Evolutionary conservation across 2,113 vertebrate genomes (phyloP), one percentile per base, ranked within the genome.

Genomic region (Periophthalmus modestus): DNA sequence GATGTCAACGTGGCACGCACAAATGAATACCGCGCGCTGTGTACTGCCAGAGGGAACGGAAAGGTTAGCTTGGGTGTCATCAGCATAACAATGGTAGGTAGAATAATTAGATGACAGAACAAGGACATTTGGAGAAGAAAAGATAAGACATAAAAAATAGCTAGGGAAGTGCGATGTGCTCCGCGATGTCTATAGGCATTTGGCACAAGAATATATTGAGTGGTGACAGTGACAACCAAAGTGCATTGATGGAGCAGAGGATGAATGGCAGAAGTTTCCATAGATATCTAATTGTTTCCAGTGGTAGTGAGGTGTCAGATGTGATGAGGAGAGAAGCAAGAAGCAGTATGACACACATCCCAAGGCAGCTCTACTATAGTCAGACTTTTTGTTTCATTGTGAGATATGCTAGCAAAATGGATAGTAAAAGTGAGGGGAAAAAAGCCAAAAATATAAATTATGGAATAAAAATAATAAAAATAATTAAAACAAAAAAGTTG

Each of bases 41-140:
- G 62, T 71, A 77, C 63, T 67, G 85, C 78, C 69, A 62, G 61
- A 72, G 75, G 81, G 73, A 66, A 72, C 69, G 71, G 68, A 83
- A 85, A 78, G 72, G 84, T 79, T 74, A 84, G 72, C 72, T 68
- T 70, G 74, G 77, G 72, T 82, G 74, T 84, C 75, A 75, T 85
- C 81, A 75, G 76, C 62, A 74, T 73, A 80, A 74, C 79, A 84
- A 80, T 80, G 68, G 73, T 68, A 83, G 47, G 72, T 72, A 74
- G 68, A 67, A 87, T 82, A 72, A 75, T 18, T 72, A 28, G 24
- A 82, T 80, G 74, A 75, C 73, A 77, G 78, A 77, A 78, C 50
- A 80, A 81, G 66, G 77, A 74, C 70, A 74, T 87, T 77, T 79
- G 18, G 33, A 46, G 58, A 63, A 24, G 33, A 50, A 55, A 82